phyloP scores from a whole-genome alignment of 1,140 invertebrate species.

The Lordiphosa mommai region DNA sequence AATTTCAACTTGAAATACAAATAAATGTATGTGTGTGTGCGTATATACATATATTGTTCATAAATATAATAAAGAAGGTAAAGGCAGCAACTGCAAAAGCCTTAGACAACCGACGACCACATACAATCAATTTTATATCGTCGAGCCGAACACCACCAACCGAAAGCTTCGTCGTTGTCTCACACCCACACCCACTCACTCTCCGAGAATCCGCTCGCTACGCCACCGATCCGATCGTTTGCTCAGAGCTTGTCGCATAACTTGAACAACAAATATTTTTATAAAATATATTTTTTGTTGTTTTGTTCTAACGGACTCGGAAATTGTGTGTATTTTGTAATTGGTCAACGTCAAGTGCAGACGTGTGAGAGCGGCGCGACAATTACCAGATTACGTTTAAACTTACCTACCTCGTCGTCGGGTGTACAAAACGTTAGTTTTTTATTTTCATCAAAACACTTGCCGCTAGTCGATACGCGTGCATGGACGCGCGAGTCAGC shows the following conservation, averaged over 20 bases:
- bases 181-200: too few relatives aligned
- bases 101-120: neutral
- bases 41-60: too few relatives aligned
- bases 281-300: neutral
- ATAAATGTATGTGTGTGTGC: neutral
- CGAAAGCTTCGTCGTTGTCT: too few relatives aligned
- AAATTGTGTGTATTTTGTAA: conserved; percentile 31
- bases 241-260: too few relatives aligned
- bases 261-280: too few relatives aligned
- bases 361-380: conserved; percentile 2
- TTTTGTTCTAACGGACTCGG: conserved; percentile 34
- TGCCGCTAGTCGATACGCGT: conserved; percentile 46
- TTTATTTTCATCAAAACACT: conserved; percentile 46
- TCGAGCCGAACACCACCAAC: too few relatives aligned
- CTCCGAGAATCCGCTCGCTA: too few relatives aligned
- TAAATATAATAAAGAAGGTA: neutral
- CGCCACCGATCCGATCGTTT: too few relatives aligned
- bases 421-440: conserved; percentile 25
- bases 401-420: conserved; percentile 14
- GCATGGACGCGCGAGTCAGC: conserved; percentile 28
- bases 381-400: conserved; percentile 21
- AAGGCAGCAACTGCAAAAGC: conserved; percentile 7
- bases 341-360: conserved; percentile 44
- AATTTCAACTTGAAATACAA: conserved; percentile 7
- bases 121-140: too few relatives aligned